A percentile compares a stretch with the other conserved stretches of the same genome.
These are phyloP conservation scores for Hydrotaea diabolus DNA, from an alignment of 2,888 invertebrate species.

Conservation along the genomic window DNA sequence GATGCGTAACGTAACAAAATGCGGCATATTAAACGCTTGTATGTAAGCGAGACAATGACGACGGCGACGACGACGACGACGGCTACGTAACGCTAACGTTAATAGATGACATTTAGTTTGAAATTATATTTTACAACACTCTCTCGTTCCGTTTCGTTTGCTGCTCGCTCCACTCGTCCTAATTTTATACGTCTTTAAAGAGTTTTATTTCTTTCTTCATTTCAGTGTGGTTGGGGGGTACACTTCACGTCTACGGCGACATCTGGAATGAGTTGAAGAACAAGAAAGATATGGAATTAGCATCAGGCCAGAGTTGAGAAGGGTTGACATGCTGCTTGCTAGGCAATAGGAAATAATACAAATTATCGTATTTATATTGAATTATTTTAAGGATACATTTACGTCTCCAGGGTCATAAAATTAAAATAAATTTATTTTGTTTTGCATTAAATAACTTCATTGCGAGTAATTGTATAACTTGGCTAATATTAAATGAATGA, in stretches of 20 bases:
- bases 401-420: neutral
- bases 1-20: conserved; percentile 50
- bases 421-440: too few species aligned
- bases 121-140: conserved; percentile 18
- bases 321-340: neutral
- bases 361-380: neutral
- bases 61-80: too few species aligned
- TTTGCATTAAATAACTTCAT: too few species aligned
- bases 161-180: neutral
- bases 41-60: neutral
- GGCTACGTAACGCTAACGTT: neutral
- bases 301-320: neutral
- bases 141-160: neutral
- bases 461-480: too few species aligned
- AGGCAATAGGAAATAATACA: too few species aligned
- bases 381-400: neutral
- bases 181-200: conserved; percentile 21
- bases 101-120: conserved; percentile 31
- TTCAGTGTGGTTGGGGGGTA: neutral
- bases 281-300: neutral
- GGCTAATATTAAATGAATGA: too few species aligned
- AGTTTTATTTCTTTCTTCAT: neutral
- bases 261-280: conserved; percentile 15
- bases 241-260: neutral
- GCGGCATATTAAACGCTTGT: conserved; percentile 27